Evolutionary conservation across 2,888 invertebrate genomes (phyloP), one percentile per base, ranked within the genome.

Genomic region (Trichopoda pennipes): DNA sequence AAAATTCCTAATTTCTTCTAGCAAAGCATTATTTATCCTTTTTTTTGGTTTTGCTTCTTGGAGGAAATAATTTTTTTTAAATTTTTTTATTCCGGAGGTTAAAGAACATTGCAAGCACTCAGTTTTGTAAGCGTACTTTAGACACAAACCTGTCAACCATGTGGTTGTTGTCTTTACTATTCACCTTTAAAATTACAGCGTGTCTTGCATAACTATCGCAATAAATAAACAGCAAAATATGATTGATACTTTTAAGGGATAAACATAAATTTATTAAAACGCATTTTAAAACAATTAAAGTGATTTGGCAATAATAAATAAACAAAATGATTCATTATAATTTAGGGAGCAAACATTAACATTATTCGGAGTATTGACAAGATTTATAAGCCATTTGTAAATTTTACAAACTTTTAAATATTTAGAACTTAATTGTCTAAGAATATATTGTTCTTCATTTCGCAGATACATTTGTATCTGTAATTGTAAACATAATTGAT

Each of bases 281-380:
- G 73, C 73, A 81, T 75, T 82, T 70, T 55, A 73, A 83, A 80
- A 80, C 69, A 83, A 76, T 64, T 69, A 17, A 61, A 70, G 69
- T 63, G 42, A 73, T 35, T 84, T 81, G 61, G 68, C 53, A 81
- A 75, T 68, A 76, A 82, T 68, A 79, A 82, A 77, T 77, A 53
- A 78, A 80, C 28, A 35, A 51, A 69, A 63, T 53, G 1, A 61
- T 64, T 74, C 55, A 58, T 53, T 63, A 72, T 16, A 73, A 38
- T 77, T 56, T 28, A 56, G 60, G 49, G 28, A 68, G 35, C 55
- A 81, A 76, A 78, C 49, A 64, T 51, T 32, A 72, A 79, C 60
- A 73, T 53, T 55, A 68, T 53, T 60, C 47, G 49, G 28, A 53
- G 61, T 63, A 63, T 77, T 70, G 77, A 77, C 68, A 64, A 80